Evolutionary conservation across 2,797 vertebrate species (phyloP).

Genomic region (Acanthurus tractus): DNA sequence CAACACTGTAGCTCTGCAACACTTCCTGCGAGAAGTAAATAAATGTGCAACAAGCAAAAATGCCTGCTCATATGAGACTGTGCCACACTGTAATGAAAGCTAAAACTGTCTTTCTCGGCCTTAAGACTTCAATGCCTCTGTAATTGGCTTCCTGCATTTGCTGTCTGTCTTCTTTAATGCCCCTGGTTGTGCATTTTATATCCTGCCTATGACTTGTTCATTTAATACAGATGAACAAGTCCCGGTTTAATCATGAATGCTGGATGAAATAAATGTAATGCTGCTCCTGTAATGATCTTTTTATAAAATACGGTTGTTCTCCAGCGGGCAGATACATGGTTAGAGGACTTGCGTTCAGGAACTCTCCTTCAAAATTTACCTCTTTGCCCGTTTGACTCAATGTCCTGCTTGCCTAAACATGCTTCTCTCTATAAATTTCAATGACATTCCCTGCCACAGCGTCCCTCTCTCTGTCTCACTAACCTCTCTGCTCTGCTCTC

Average conservation of each 20-base stretch:
- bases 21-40: background rate
- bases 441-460: constrained; percentile 53
- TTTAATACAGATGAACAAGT: constrained; percentile 27
- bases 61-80: constrained; percentile 2
- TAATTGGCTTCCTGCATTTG: constrained; percentile 36
- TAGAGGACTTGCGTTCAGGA: constrained; percentile 32
- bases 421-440: constrained; percentile 60
- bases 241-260: background rate
- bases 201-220: constrained; percentile 24
- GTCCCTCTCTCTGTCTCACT: constrained; percentile 39
- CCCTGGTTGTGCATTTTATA: constrained; percentile 28
- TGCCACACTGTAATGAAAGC: constrained; percentile 17
- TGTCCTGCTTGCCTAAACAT: constrained; percentile 44
- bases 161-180: constrained; percentile 35
- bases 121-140: constrained; percentile 24
- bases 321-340: constrained; percentile 32
- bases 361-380: constrained; percentile 40
- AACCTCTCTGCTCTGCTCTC: constrained; percentile 47
- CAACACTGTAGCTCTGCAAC: background rate
- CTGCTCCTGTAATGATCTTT: constrained; percentile 15
- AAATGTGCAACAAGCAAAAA: constrained; percentile 8
- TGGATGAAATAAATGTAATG: background rate
- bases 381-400: constrained; percentile 49
- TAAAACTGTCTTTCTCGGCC: constrained; percentile 13
- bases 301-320: constrained; percentile 6